Base-by-base conservation (phyloP, 2,888 invertebrate genomes). In the Cremastinae sp. region DNA sequence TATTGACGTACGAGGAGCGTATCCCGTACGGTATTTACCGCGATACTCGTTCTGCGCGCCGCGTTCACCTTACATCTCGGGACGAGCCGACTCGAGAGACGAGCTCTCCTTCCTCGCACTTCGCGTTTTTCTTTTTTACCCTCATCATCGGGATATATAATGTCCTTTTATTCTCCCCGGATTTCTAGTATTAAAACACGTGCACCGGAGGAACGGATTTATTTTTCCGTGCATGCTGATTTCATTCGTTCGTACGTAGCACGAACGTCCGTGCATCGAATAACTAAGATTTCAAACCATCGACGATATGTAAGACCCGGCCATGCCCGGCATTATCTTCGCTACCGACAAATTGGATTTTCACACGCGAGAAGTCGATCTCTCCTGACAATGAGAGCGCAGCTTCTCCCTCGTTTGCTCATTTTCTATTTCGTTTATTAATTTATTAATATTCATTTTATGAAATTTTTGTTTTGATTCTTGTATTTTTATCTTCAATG, bases 361-460 rank as follows among this genome's bases (percentile, higher is more conserved):
- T 79, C 79, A 79, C 79, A 79, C 79, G 79, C 79, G 74, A 79
- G 58, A 71, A 72, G 68, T 65, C 75, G 73, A 74, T 76, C 69
- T 73, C 49, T 35, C n/a, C 56, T 64, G 68, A 43, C 61, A 39
- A 47, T 59, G 65, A 22, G 51, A 59, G 55, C 61, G 64, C 61
- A 70, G 66, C 69, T 66, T 68, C 55, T 59, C 2, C 5, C 2
- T 28, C 28, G 2, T 28, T 28, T 28, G 28, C 5, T 28, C 5
- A 28, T 3, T 28, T 28, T 28, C 28, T 5, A 28, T 28, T 28
- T 3, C 5, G 5, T 28, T 5, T 5, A 28, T 3, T 28, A 28
- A 5, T 28, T 28, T 8, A n/a, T 8, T 20, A 14, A 12, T 22
- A n/a, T n/a, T n/a, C n/a, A n/a, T n/a, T n/a, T n/a, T n/a, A n/a